Percentiles rank a stretch among this genome's conserved stretches.
These are phyloP conservation scores for Octodonta nipae DNA, from an alignment of 2,888 invertebrate genomes.

Conservation along the genomic window DNA sequence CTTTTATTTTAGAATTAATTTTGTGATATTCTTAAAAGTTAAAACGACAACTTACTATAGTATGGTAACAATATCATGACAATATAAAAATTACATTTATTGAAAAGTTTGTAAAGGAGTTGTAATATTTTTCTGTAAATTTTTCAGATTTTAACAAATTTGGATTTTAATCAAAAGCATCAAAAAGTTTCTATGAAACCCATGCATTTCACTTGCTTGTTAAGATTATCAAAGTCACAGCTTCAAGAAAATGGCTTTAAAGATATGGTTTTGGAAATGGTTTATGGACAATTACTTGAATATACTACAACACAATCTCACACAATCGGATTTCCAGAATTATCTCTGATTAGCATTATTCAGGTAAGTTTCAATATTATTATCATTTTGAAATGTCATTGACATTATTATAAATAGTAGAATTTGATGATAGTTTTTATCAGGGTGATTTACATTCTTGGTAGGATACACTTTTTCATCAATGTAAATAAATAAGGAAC, in stretches of 20 bases:
- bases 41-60: no score
- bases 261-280: constrained; percentile 67
- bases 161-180: constrained; percentile 75
- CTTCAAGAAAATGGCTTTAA: constrained; percentile 77
- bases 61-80: no score
- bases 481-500: not conserved
- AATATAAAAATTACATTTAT: no score
- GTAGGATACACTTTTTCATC: no score
- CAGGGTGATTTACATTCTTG: no score
- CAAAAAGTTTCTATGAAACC: constrained; percentile 82
- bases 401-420: no score
- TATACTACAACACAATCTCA: constrained; percentile 61
- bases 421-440: no score
- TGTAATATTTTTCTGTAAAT: no score
- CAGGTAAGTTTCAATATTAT: constrained; percentile 44
- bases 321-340: constrained; percentile 71
- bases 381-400: not conserved
- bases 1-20: no score
- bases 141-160: constrained; percentile 54
- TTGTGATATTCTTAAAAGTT: no score
- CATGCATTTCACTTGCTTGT: constrained; percentile 66
- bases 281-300: constrained; percentile 63
- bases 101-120: no score
- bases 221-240: constrained; percentile 78
- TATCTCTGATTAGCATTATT: constrained; percentile 56